Percentiles rank a stretch among this genome's conserved stretches.
phyloP scores from a whole-genome alignment of 2,797 vertebrate genomes.

The Merluccius polli region DNA sequence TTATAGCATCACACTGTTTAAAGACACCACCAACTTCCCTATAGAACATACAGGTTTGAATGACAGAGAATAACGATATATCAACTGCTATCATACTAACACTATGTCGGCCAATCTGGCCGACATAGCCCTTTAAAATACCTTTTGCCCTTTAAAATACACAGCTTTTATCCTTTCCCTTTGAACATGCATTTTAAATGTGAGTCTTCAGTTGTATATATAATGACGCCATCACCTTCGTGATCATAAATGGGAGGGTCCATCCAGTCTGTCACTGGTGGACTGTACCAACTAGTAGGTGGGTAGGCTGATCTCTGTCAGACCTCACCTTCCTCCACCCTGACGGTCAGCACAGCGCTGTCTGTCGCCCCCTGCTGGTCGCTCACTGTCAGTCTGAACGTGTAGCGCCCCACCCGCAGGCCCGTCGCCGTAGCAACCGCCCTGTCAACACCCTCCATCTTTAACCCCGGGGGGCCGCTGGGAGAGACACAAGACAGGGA shows the following conservation, averaged over 20 bases:
- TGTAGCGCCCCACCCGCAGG: constrained; percentile 76
- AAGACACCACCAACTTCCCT: neutral
- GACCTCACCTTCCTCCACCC: constrained; percentile 79
- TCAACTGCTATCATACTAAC: too few relatives aligned
- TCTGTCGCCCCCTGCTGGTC: constrained; percentile 81
- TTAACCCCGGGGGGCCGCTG: constrained; percentile 79
- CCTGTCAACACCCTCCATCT: constrained; percentile 71
- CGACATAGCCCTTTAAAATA: too few relatives aligned
- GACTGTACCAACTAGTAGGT: too few relatives aligned
- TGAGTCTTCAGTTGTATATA: neutral
- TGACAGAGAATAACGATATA: neutral
- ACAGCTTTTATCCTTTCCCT: neutral
- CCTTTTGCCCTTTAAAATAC: neutral
- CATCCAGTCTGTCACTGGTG: too few relatives aligned
- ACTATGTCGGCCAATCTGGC: too few relatives aligned
- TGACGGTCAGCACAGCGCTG: constrained; percentile 68
- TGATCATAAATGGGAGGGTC: too few relatives aligned
- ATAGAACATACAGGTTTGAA: neutral
- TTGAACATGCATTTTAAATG: neutral
- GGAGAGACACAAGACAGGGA: neutral
- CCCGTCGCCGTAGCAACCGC: constrained; percentile 74
- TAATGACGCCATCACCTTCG: neutral
- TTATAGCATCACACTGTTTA: neutral
- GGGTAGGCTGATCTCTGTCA: neutral
- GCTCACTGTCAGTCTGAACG: constrained; percentile 78